Evolutionary conservation across 30 jellyfish, hydroid and myxozoan species (phyloP), one percentile per base, ranked within the genome.

Genomic region (Cassiopea xamachana): DNA sequence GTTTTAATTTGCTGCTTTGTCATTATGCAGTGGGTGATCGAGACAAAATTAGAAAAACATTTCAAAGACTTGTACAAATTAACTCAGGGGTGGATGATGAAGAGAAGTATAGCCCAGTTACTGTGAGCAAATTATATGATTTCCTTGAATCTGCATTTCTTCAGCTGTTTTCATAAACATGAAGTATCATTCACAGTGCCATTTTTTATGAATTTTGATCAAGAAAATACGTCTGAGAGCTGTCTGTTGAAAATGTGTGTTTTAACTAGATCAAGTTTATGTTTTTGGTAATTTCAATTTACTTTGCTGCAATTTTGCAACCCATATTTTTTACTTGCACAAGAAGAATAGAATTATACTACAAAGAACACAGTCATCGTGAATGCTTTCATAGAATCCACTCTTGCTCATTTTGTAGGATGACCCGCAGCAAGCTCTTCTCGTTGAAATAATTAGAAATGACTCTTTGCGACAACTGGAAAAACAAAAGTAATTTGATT

Each of bases 31-130:
- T 96, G 79, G 93, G 89, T 17, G 99, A 96, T 58, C 68, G 92
- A 83, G 99, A 96, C 44, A 96, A 92, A 46, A 96, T 96, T 98
- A 96, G 93, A 77, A 96, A 96, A 82, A 73, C 98, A 8, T 96
- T 92, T 73, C 99, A 96, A 67, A 92, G 92, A 67, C 87, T 96
- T 59, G 89, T 87, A 9, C 99, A 96, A 75, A 90, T 96, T 12
- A 80, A 87, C 47, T 71, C 83, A 48, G 97, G 95, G 10, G 75
- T 81, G 6, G 98, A 91, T 58, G 99, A 92, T 80, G 98, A 96
- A 59, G 99, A 96, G 59, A 96, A 96, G 67, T 96, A 92, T 67
- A 87, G 81, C 62, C 98, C 98, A 12, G 97, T 90, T 46, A 51
- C 97, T n/a, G 99, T 96, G 81, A 68, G 96, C 2, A 8, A 5